Percentiles rank a stretch among this genome's conserved stretches.
Evolutionary conservation across 2,113 vertebrate genomes (phyloP).

Genomic region (Opisthocomus hoazin): DNA sequence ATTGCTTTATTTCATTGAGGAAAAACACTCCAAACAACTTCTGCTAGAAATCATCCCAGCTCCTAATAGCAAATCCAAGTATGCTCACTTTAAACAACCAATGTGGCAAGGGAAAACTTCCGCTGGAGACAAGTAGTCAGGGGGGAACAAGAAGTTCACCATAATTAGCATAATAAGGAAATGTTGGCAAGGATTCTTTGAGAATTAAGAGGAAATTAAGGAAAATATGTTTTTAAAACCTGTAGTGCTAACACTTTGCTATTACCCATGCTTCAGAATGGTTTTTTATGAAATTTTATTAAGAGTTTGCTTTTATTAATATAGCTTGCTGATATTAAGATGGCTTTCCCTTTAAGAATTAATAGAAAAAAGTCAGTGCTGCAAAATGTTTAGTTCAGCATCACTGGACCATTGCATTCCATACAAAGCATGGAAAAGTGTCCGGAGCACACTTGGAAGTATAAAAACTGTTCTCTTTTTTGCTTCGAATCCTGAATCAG

Average conservation of each 20-base stretch:
- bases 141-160: neutral
- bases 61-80: neutral
- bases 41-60: neutral
- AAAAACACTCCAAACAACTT: neutral
- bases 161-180: neutral
- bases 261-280: neutral
- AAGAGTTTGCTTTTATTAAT: neutral
- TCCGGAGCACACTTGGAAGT: neutral
- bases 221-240: neutral
- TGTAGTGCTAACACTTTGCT: neutral
- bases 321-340: neutral
- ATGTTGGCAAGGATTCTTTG: neutral
- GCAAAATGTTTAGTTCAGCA: neutral
- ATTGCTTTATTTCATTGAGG: neutral
- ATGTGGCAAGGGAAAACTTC: neutral
- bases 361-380: neutral
- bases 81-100: neutral
- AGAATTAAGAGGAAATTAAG: neutral
- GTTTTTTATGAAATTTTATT: neutral
- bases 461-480: rapidly evolving
- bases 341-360: neutral
- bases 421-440: neutral
- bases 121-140: neutral
- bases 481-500: neutral
- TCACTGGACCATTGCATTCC: neutral